phyloP scores from a whole-genome alignment of 2,888 invertebrate species.

The Coelopa pilipes region DNA sequence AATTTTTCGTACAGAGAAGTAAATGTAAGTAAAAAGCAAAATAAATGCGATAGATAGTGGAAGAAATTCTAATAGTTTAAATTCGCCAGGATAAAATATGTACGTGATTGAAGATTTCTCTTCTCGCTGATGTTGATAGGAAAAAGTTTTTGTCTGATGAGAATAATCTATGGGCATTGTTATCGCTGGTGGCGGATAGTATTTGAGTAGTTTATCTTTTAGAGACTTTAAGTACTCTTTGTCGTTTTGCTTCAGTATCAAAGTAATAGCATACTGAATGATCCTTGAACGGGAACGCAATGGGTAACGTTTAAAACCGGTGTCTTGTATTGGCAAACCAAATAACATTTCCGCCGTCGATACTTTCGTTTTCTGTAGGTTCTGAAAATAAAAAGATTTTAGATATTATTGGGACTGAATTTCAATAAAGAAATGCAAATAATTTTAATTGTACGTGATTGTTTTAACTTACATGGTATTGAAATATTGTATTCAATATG shows the following conservation, averaged over 20 bases:
- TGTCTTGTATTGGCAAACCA: slow-evolving; percentile 89
- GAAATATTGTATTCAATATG: slow-evolving; percentile 83
- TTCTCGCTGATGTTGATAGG: slow-evolving; percentile 46
- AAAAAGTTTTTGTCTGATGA: slow-evolving; percentile 39
- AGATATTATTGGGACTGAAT: background rate
- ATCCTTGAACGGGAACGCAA: slow-evolving; percentile 84
- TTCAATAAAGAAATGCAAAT: too few relatives aligned
- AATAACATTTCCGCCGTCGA: slow-evolving; percentile 91
- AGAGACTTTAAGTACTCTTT: slow-evolving; percentile 81
- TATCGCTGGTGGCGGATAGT: slow-evolving; percentile 78
- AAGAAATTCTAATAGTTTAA: slow-evolving; percentile 84
- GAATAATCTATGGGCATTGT: slow-evolving; percentile 36
- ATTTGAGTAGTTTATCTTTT: slow-evolving; percentile 73
- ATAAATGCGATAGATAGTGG: slow-evolving; percentile 87
- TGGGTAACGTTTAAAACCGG: slow-evolving; percentile 90
- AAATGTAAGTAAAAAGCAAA: slow-evolving; percentile 89
- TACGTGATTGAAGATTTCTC: slow-evolving; percentile 68
- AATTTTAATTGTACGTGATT: background rate
- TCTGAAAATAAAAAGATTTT: slow-evolving; percentile 67
- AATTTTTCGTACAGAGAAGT: slow-evolving; percentile 95
- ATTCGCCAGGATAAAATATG: slow-evolving; percentile 90
- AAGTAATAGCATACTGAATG: slow-evolving; percentile 89
- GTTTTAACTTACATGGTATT: slow-evolving; percentile 76
- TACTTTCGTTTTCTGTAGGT: slow-evolving; percentile 83
- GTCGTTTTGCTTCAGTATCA: slow-evolving; percentile 84